Base-by-base conservation (phyloP, 2,888 invertebrate genomes). In the Palloptera scutellata region DNA sequence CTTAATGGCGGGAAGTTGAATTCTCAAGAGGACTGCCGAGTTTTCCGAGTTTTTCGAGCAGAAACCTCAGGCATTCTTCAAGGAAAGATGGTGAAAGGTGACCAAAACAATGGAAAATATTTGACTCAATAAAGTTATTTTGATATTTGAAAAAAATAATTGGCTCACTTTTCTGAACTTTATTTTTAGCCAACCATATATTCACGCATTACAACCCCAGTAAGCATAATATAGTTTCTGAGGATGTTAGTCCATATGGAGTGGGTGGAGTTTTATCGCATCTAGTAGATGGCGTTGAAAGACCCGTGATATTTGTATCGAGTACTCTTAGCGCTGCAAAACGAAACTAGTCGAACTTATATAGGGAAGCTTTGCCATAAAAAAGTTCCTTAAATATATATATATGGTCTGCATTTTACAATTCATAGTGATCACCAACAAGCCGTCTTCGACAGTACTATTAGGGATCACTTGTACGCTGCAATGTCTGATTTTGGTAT, bases 261-360 rank as follows among this genome's bases (percentile, higher is more conserved):
- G 60, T 66, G 12, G 66, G 69, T 13, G 63, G 63, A n/a, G 69
- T 69, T 15, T 57, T 69, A 20, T 70, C 64, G 0, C 67, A 70
- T 15, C n/a, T 65, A 48, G 52, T 67, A 12, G 52, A 70, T 67
- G 67, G 67, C 40, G 67, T 64, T 15, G 65, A 70, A 62, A 61
- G 59, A 11, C 61, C 64, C 42, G 64, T 69, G 13, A 66, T 66
- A 60, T 66, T 66, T 66, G 69, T 63, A 19, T 68, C 62, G 12
- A 64, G 68, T 45, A 65, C 64, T n/a, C 41, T 66, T 2, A 59
- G 45, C 3, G 60, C 53, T 1, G 61, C 66, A 10, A 64, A 66
- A 64, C 59, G 54, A 51, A 69, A 67, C 17, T 70, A 69, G n/a
- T 69, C 58, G 4, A 51, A 63, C 30, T 43, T 66, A 6, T 52